Evolutionary conservation across 2,113 vertebrate genomes (phyloP), one percentile per base, ranked within the genome.

Genomic region (Pseudolaguvia tuberculata): DNA sequence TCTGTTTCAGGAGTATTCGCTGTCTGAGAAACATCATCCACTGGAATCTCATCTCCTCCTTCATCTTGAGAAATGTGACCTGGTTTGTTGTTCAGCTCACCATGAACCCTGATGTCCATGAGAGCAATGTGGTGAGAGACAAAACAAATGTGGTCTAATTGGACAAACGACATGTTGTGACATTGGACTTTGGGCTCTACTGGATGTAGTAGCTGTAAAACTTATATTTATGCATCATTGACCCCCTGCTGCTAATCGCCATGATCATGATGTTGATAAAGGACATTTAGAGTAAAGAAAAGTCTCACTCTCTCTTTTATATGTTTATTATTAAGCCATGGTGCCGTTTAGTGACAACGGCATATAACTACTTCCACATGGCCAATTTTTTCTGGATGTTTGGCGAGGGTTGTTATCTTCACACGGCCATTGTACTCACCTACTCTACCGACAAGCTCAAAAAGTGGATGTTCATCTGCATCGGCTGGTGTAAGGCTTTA

Each of bases 381-480:
- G 98, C 97, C 84, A 99, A 96, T 84, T 99, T 99, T 81, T 99
- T 99, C 86, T 99, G 97, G 97, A 99, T 99, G 97, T 98, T 99
- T 0, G 96, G 95, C 0, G 97, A 99, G 77, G 97, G 97, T 42
- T 99, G 97, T 83, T 99, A 99, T 88, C 93, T 99, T 18, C 97
- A 99, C 90, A 99, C 97, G 0, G 97, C 96, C 83, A 96, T 99
- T 0, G 97, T 97, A 18, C 93, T 99, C 82, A 98, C 97, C 63
- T 99, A 99, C 88, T 98, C 96, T 86, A 98, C 96, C 0, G 95
- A 97, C 91, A 94, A 94, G 80, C 92, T 99, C 31, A 92, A 93
- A 84, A 98, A 98, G 80, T 98, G 97, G 97, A 97, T 98, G 96
- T 98, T 99, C 86, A 90, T 97, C 90, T 96, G 94, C 87, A 96